These are phyloP conservation scores for Drosophila guanche DNA, from an alignment of 1,140 invertebrate species.

Conservation along the genomic window DNA sequence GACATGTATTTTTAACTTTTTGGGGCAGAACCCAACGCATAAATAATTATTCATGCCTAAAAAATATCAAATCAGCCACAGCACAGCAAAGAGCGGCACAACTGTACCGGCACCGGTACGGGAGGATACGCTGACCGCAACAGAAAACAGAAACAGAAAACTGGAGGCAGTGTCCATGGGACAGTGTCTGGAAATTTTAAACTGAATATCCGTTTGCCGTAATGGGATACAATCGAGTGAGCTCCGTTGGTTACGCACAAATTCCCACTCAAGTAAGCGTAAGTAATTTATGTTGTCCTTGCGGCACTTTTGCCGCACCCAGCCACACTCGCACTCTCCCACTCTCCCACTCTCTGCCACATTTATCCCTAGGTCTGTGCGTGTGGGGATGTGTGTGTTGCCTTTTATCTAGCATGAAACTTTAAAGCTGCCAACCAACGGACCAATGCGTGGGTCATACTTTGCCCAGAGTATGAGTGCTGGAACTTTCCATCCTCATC, in stretches of 20 bases:
- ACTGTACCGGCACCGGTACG: constrained; percentile 29
- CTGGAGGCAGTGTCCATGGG: not conserved
- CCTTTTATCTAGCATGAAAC: constrained; percentile 77
- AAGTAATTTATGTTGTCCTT: constrained; percentile 83
- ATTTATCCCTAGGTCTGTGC: not conserved
- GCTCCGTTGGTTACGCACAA: constrained; percentile 82
- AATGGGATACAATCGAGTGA: constrained; percentile 82
- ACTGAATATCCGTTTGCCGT: constrained; percentile 80
- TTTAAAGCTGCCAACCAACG: constrained; percentile 67
- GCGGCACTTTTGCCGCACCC: constrained; percentile 61
- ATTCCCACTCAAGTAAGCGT: constrained; percentile 83
- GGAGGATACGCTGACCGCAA: not conserved
- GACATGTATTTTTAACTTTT: constrained; percentile 69
- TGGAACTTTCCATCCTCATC: constrained; percentile 40
- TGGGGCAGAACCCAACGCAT: constrained; percentile 49
- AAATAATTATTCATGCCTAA: constrained; percentile 79
- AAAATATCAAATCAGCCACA: constrained; percentile 32
- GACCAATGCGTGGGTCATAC: constrained; percentile 47
- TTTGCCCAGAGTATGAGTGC: constrained; percentile 24
- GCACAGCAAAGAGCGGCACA: constrained; percentile 1
- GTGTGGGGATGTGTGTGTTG: constrained; percentile 19
- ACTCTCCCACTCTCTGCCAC: not conserved
- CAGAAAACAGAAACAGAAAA: constrained; percentile 11
- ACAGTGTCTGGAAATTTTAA: constrained; percentile 70
- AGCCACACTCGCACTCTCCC: not conserved